phyloP scores from a whole-genome alignment of 2,797 vertebrate species.

The Intellagama lesueurii region DNA sequence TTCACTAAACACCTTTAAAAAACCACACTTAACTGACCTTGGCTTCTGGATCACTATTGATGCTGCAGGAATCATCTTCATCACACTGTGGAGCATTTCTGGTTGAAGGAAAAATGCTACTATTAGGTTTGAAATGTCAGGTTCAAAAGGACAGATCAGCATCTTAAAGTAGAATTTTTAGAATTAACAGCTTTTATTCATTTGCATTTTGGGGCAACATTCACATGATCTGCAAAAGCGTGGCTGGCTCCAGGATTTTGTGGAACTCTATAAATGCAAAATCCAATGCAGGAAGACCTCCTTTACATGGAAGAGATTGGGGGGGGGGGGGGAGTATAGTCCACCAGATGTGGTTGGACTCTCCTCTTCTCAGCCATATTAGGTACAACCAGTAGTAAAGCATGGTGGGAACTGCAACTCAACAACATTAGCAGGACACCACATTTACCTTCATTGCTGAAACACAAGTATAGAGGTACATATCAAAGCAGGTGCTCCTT shows the following conservation, averaged over 20 bases:
- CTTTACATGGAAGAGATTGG: not conserved
- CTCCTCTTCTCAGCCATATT: not conserved
- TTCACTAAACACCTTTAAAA: not conserved
- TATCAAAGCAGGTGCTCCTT: not conserved
- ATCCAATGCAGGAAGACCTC: too few relatives aligned
- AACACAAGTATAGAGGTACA: not conserved
- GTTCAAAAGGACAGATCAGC: not conserved
- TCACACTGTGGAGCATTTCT: constrained; percentile 89
- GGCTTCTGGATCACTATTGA: constrained; percentile 90
- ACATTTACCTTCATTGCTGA: not conserved
- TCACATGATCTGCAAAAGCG: too few relatives aligned
- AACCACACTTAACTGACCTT: constrained; percentile 82
- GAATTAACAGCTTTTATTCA: not conserved
- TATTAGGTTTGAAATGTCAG: constrained; percentile 25
- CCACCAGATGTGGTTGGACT: not conserved
- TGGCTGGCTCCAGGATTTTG: not conserved
- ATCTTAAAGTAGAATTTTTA: not conserved
- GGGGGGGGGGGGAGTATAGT: not conserved
- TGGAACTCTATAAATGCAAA: not conserved
- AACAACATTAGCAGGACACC: not conserved
- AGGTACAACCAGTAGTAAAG: too few relatives aligned
- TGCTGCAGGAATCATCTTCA: constrained; percentile 89
- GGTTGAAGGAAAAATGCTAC: constrained; percentile 37
- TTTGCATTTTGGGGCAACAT: not conserved
- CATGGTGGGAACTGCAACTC: not conserved